Evolutionary conservation across 2,113 vertebrate species (phyloP).

Genomic region (Jacana jacana): DNA sequence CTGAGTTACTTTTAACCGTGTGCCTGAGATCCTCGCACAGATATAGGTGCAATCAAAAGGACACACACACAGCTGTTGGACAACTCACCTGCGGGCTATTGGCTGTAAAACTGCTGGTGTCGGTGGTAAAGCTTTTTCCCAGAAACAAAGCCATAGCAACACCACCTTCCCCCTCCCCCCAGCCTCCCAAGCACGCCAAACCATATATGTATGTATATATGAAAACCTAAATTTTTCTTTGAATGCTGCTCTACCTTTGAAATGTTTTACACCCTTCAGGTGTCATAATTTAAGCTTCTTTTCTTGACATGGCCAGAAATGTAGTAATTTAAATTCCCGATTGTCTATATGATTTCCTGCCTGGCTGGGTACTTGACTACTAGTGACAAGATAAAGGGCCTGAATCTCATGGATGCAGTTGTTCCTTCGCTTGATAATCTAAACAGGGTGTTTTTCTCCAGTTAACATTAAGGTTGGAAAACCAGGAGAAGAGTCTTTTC

Average conservation of each 20-base stretch:
- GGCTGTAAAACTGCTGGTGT: neutral
- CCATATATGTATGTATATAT: no score
- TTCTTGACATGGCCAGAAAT: neutral
- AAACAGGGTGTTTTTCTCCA: neutral
- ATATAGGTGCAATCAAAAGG: neutral
- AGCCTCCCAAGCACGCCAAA: neutral
- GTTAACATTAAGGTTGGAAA: neutral
- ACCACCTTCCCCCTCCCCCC: neutral
- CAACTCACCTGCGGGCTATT: neutral
- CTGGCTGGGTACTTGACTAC: neutral
- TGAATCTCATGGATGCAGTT: neutral
- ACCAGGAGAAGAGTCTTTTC: neutral
- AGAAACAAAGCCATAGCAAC: neutral
- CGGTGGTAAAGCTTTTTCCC: neutral
- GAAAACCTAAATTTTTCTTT: neutral
- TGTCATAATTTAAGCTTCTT: neutral
- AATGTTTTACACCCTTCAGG: neutral
- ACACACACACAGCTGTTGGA: neutral
- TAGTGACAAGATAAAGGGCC: neutral
- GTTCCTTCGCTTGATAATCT: neutral
- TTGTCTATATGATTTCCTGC: neutral
- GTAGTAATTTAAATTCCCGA: neutral
- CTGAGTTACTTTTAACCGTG: fast-evolving
- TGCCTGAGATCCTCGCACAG: neutral
- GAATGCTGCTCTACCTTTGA: neutral